Evolutionary conservation across 1,140 invertebrate genomes (phyloP).

Genomic region (Cherax quadricarinatus): DNA sequence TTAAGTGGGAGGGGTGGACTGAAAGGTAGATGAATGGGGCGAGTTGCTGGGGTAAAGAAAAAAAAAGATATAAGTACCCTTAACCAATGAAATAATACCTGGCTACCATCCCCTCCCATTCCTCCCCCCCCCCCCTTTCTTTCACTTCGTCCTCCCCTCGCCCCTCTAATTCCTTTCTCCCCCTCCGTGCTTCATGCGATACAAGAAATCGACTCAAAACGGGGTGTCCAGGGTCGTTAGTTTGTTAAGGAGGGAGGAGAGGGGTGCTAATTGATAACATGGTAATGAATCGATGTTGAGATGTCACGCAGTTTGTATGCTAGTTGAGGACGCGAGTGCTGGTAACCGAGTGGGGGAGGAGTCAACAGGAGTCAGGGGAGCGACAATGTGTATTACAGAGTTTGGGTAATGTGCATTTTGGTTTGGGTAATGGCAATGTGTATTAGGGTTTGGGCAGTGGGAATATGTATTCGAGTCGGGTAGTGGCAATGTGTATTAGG

Average conservation of each 20-base stretch:
- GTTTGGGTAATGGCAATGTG: no score
- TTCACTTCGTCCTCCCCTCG: neutral
- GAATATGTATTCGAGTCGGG: no score
- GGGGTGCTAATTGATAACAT: neutral
- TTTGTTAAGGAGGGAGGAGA: neutral
- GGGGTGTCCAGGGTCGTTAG: slow-evolving; percentile 1
- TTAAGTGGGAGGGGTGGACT: no score
- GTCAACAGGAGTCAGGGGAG: neutral
- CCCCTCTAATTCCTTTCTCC: neutral
- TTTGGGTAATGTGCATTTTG: neutral
- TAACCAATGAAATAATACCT: slow-evolving; percentile 38
- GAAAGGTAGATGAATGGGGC: neutral
- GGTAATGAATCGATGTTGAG: neutral
- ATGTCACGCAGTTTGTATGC: neutral
- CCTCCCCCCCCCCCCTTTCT: neutral
- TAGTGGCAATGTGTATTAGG: no score
- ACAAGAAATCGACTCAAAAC: slow-evolving; percentile 13
- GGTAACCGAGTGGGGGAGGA: neutral
- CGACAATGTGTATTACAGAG: neutral
- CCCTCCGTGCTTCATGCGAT: neutral
- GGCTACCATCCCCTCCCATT: neutral
- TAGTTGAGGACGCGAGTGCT: neutral
- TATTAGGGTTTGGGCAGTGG: no score
- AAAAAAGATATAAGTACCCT: neutral
- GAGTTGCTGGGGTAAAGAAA: neutral